A percentile compares a stretch with the other conserved stretches of the same genome.
Evolutionary conservation across 2,888 invertebrate genomes (phyloP).

Genomic region (Cheilosia urbana): DNA sequence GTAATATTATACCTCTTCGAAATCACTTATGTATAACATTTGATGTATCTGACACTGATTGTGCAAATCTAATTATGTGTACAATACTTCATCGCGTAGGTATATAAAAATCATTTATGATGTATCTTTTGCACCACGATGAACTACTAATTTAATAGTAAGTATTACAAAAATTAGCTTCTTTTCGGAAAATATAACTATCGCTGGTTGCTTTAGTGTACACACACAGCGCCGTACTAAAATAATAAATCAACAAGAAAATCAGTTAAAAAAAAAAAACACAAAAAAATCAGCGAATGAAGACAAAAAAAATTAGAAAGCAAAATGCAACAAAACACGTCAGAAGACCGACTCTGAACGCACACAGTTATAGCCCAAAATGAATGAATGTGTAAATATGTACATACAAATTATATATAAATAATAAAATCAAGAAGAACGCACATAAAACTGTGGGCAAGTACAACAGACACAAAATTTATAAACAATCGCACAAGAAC

Average conservation of each 20-base stretch:
- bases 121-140: slow-evolving; percentile 38
- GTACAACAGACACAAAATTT: slow-evolving; percentile 31
- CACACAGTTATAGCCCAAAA: slow-evolving; percentile 47
- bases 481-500: slow-evolving; percentile 46
- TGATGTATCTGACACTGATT: slow-evolving; percentile 39
- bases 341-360: slow-evolving; percentile 35
- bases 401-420: slow-evolving; percentile 25
- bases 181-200: slow-evolving; percentile 25
- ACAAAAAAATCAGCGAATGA: slow-evolving; percentile 47
- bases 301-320: slow-evolving; percentile 56
- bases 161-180: slow-evolving; percentile 51
- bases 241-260: slow-evolving; percentile 69
- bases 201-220: slow-evolving; percentile 33
- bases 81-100: slow-evolving; percentile 12
- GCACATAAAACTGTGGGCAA: slow-evolving; percentile 36
- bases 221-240: slow-evolving; percentile 55
- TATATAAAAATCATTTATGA: slow-evolving; percentile 8
- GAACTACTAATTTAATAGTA: slow-evolving; percentile 53
- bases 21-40: slow-evolving; percentile 5
- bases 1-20: neutral
- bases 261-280: slow-evolving; percentile 52
- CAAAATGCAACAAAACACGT: slow-evolving; percentile 54
- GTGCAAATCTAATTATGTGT: neutral
- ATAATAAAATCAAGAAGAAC: slow-evolving; percentile 46
- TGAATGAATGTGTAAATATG: slow-evolving; percentile 50